Base-by-base conservation (phyloP, 2,113 vertebrate species). In the Varanus salvator region DNA sequence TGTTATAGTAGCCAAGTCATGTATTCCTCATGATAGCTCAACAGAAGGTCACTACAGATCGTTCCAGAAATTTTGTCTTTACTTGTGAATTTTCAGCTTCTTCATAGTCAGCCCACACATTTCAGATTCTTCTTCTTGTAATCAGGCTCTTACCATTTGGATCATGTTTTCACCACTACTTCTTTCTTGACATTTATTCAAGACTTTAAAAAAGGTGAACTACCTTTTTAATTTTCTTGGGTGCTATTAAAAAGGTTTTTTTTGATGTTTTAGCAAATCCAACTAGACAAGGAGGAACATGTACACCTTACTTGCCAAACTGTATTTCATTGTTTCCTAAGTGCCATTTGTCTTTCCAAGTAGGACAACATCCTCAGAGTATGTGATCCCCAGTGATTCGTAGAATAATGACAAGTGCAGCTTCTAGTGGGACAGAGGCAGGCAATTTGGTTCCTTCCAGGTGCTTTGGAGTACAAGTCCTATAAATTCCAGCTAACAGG, bases 1-100 rank as follows among this genome's bases (percentile, higher is more conserved):
- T 93, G 93, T 92, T 93, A 77, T 93, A 88, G 92, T 88, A 93
- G 91, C 29, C 85, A 87, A 87, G 71, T 93, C 80, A 93, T 88
- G 82, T 90, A 0, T 0, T 89, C 66, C 81, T 68, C 80, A 72
- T 94, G 93, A 92, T 74, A 68, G 91, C 87, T 85, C 92, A 95
- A 92, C 90, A 94, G 92, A 95, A 91, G 91, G 71, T 29, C 94
- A 72, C 71, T 91, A 34, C 90, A 92, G 89, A 80, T 89, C 87
- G 92, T 91, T 95, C 90, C 89, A 94, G 29, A 89, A 88, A 78
- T 92, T 93, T 84, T 86, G 77, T 89, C 81, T 75, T 8, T 88
- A 60, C 80, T 75, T 77, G 31, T 92, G 71, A 80, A 34, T 92
- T 94, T 87, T 91, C 90, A 92, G 44, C 50, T 87, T 93, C 89